Evolutionary conservation across 2,888 invertebrate genomes (phyloP).

Genomic region (Watsonalla cultraria): DNA sequence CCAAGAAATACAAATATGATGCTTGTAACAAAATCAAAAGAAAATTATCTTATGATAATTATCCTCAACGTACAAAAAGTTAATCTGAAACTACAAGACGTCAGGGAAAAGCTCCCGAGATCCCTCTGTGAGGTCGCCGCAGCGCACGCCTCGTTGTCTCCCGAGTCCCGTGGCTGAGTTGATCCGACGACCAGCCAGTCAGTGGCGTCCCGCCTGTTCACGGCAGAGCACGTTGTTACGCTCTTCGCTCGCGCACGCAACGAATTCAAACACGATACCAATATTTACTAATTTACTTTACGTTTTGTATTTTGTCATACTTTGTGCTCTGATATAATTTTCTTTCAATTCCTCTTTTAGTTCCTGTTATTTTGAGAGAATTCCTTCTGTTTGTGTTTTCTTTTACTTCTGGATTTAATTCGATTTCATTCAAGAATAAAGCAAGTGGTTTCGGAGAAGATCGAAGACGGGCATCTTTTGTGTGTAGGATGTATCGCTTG

Average conservation of each 20-base stretch:
- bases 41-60: neutral
- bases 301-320: neutral
- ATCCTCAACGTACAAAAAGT: too few species aligned
- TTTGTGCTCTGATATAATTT: conserved; percentile 2
- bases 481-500: conserved; percentile 37
- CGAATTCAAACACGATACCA: conserved; percentile 63
- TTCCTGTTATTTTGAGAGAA: conserved; percentile 3
- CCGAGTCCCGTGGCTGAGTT: conserved; percentile 27
- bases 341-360: neutral
- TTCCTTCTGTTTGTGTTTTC: conserved; percentile 24
- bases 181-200: conserved; percentile 22
- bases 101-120: conserved; percentile 10
- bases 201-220: conserved; percentile 64
- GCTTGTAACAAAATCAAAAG: too few species aligned
- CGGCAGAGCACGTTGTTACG: conserved; percentile 37
- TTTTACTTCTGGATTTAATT: conserved; percentile 17
- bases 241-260: conserved; percentile 23
- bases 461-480: conserved; percentile 30
- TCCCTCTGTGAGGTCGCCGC: conserved; percentile 19
- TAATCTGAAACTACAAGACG: conserved; percentile 2
- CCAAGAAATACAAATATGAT: too few species aligned
- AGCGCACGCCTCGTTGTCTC: conserved; percentile 43
- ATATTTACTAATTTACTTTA: conserved; percentile 16
- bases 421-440: conserved; percentile 20
- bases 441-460: conserved; percentile 30